phyloP scores from a whole-genome alignment of 1,140 invertebrate genomes.

The Hylaeus anthracinus region DNA sequence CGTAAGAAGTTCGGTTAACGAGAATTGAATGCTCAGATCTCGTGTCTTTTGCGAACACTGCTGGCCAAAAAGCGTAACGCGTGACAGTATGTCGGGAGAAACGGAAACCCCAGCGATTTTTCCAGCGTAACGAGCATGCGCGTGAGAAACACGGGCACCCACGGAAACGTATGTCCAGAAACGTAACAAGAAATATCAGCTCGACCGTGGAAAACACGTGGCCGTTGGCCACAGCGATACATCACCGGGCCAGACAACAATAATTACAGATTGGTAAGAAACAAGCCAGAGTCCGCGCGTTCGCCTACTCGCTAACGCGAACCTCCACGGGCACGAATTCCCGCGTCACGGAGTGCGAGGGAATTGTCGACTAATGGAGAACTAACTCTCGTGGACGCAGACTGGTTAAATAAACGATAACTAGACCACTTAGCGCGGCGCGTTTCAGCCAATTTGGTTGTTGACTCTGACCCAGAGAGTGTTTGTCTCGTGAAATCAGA shows the following conservation, averaged over 20 bases:
- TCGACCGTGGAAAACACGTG: slow-evolving; percentile 13
- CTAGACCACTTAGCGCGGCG: too few species aligned
- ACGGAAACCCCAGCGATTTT: slow-evolving; percentile 39
- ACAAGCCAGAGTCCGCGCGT: neutral
- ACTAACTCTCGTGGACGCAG: neutral
- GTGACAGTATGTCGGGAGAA: neutral
- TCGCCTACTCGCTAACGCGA: neutral
- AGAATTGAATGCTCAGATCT: neutral
- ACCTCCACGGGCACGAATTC: neutral
- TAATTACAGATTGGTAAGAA: slow-evolving; percentile 63
- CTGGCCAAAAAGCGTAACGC: neutral
- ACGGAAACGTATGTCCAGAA: slow-evolving; percentile 9
- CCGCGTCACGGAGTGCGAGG: neutral
- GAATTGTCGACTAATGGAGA: neutral
- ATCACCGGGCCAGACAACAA: slow-evolving; percentile 70
- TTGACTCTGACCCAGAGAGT: neutral
- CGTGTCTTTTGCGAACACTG: neutral
- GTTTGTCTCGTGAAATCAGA: neutral
- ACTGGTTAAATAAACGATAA: neutral
- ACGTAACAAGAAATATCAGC: slow-evolving; percentile 28
- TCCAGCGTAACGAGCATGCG: slow-evolving; percentile 35
- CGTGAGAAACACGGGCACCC: slow-evolving; percentile 7
- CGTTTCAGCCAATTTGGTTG: neutral
- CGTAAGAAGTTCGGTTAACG: neutral
- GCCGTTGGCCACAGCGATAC: slow-evolving; percentile 55